Percentiles rank a stretch among this genome's conserved stretches.
Conservation (phyloP, 2,888 invertebrate species). For the Acanthopleura granulata region DNA sequence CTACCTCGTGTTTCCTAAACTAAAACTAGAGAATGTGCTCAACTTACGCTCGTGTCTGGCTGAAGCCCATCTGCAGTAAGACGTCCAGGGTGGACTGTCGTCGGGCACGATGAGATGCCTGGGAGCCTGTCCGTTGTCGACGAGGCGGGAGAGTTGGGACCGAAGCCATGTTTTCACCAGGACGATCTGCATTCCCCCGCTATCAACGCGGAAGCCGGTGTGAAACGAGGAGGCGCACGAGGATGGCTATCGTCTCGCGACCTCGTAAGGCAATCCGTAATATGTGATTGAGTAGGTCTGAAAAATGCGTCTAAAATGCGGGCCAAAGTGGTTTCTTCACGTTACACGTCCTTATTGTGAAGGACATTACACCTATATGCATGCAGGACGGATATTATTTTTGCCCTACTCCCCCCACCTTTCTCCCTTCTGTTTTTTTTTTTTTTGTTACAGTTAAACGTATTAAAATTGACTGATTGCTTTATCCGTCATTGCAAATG, state of each 20-base stretch:
- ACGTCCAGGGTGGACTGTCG: slow-evolving; percentile 77
- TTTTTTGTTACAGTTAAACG: no score
- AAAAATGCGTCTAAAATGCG: no score
- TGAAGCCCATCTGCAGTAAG: slow-evolving; percentile 89
- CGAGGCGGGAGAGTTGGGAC: slow-evolving; percentile 1
- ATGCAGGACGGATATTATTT: no score
- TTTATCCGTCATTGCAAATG: no score
- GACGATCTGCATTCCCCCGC: background rate
- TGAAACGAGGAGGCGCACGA: background rate
- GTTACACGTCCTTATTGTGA: no score
- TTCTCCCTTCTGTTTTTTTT: no score
- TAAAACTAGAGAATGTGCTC: background rate
- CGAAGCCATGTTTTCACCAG: background rate
- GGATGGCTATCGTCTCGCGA: background rate
- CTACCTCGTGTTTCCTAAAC: background rate
- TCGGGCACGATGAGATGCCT: background rate
- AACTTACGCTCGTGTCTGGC: slow-evolving; percentile 88
- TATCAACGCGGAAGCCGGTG: background rate
- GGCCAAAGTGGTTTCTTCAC: no score
- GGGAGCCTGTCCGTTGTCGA: background rate
- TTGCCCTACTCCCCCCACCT: no score
- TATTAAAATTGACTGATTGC: no score
- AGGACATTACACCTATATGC: no score
- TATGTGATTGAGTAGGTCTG: no score
- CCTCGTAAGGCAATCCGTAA: background rate